Base-by-base conservation (phyloP, 2,888 invertebrate genomes). In the Invenusta paracnida region DNA sequence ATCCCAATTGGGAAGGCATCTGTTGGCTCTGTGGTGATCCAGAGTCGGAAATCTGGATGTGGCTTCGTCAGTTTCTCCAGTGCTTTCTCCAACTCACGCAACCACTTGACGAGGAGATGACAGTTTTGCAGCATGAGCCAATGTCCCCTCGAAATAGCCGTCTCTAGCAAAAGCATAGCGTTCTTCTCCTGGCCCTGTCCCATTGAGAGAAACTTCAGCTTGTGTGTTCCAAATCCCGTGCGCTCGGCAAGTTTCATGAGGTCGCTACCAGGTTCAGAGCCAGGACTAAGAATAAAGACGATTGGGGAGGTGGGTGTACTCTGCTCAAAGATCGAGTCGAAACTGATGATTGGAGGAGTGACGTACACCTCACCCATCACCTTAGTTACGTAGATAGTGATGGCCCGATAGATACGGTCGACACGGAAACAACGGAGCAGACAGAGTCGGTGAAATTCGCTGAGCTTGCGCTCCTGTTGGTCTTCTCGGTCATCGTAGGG, bases 51-150 rank as follows among this genome's bases (percentile, higher is more conserved):
- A 91, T 96, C 95, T 0, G 95, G 95, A 92, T 97, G 96, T 0
- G 96, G 95, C 89, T 94, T 94, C 86, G 93, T 93, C 89, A 95
- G 93, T 90, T 94, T 93, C 90, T 96, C 96, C 82, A 97, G 91
- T 88, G 94, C 93, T 90, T 96, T 96, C 91, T 96, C 96, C 88
- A 97, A 92, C 87, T 94, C 94, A 27, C 94, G 93, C 1, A 96
- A 93, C 92, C 96, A 96, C 0, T 93, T 92, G 11, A 96, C 93
- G 29, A 96, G 92, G 83, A 97, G 92, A 90, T 97, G 97, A 87
- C 96, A 97, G 92, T 97, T 97, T 92, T 96, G 96, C 29, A 96
- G 93, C 93, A 97, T 95, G 87, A 97, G 92, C 97, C 97, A 97
- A 89, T 95, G 94, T 0, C 97, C 97, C 90, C 92, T 89, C 11